Evolutionary conservation across 1,140 invertebrate genomes (phyloP).

Genomic region (Leptopilina clavipes): DNA sequence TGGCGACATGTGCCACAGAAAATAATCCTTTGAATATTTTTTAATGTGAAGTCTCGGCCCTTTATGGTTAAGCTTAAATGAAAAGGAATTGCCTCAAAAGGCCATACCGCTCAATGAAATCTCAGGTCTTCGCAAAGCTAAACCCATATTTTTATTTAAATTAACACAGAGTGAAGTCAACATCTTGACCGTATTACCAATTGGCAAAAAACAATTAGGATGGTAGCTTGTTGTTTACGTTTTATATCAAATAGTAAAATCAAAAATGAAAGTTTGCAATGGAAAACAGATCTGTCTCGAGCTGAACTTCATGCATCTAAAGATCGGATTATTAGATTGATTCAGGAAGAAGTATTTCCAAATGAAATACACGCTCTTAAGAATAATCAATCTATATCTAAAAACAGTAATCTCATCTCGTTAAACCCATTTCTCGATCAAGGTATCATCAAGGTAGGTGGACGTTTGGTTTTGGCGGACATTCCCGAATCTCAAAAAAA

Average conservation of each 20-base stretch:
- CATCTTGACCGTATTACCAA: background rate
- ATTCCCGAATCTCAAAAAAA: background rate
- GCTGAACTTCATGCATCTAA: background rate
- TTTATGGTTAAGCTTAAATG: background rate
- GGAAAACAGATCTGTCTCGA: background rate
- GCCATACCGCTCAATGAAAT: background rate
- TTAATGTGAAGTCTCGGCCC: slow-evolving; percentile 40
- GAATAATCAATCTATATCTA: background rate
- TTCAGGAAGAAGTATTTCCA: background rate
- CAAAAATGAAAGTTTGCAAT: background rate
- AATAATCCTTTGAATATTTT: slow-evolving; percentile 63
- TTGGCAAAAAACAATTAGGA: background rate
- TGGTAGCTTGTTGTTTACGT: background rate
- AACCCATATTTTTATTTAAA: background rate
- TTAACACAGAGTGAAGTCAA: background rate
- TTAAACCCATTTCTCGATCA: background rate
- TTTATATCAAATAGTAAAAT: background rate
- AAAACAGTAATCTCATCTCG: background rate
- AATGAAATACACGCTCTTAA: background rate
- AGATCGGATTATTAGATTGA: background rate
- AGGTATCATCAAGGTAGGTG: background rate
- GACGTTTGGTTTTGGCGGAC: background rate
- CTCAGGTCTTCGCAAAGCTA: background rate
- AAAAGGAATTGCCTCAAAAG: background rate
- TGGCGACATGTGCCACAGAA: slow-evolving; percentile 60